Conservation (phyloP, 2,113 vertebrate species). For the Pomatostomus ruficeps region DNA sequence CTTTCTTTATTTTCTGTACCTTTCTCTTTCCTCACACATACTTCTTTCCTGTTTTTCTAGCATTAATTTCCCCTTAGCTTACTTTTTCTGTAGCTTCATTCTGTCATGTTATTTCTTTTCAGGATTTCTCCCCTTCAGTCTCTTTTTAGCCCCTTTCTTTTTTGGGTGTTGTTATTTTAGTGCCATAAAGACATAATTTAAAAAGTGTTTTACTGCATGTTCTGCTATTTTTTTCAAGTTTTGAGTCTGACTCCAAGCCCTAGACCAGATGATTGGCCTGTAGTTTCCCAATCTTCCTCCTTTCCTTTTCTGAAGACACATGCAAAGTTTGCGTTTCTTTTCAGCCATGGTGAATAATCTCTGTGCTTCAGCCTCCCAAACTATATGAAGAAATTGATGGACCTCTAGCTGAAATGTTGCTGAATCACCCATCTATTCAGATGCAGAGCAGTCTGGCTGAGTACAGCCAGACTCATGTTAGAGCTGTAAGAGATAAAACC, state of each 20-base stretch:
- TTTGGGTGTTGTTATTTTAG: neutral
- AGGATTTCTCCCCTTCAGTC: neutral
- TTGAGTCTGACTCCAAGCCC: neutral
- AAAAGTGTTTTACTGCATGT: neutral
- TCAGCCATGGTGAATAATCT: neutral
- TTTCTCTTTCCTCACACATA: neutral
- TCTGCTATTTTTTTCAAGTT: neutral
- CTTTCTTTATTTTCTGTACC: neutral
- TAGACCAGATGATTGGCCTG: rapidly evolving
- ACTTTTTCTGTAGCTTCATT: neutral
- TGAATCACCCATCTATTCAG: neutral
- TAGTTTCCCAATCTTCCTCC: neutral
- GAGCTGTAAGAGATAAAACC: neutral
- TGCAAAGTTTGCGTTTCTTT: neutral
- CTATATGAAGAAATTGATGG: neutral
- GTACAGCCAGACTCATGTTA: neutral
- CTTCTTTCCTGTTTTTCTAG: neutral
- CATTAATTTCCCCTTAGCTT: neutral
- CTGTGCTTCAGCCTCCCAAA: neutral
- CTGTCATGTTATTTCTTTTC: neutral
- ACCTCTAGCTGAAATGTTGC: neutral
- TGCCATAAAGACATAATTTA: neutral
- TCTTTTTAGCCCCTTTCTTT: neutral
- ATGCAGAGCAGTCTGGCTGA: neutral
- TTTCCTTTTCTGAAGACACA: neutral